A percentile compares a stretch with the other conserved stretches of the same genome.
phyloP scores from a whole-genome alignment of 2,888 invertebrate genomes.

The Cerastis rubricosa region DNA sequence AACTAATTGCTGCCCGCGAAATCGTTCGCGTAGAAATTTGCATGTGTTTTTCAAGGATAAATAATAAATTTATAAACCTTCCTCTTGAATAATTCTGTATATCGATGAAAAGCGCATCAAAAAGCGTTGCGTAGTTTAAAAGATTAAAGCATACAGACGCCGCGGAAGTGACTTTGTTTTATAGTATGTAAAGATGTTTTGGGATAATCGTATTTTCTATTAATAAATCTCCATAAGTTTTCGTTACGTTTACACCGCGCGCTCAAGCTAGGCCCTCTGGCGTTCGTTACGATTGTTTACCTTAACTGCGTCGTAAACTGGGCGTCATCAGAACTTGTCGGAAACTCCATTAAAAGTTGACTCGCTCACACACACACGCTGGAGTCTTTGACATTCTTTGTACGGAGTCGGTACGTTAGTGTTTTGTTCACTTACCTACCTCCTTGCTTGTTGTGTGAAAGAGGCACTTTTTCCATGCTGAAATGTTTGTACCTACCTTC shows the following conservation, averaged over 20 bases:
- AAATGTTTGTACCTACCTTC: background rate
- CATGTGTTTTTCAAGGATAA: too few species aligned
- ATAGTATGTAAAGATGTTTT: too few species aligned
- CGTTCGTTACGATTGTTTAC: slow-evolving; percentile 47
- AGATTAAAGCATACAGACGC: too few species aligned
- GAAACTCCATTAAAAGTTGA: slow-evolving; percentile 64
- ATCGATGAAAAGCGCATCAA: too few species aligned
- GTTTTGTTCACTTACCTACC: slow-evolving; percentile 13
- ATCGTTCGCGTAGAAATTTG: too few species aligned
- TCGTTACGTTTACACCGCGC: background rate
- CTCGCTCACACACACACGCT: slow-evolving; percentile 24
- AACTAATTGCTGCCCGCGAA: too few species aligned
- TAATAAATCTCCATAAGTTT: too few species aligned
- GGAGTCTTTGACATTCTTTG: slow-evolving; percentile 31
- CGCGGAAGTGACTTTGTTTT: too few species aligned
- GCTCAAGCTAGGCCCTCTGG: background rate
- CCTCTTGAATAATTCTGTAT: too few species aligned
- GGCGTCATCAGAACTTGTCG: slow-evolving; percentile 55
- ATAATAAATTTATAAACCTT: too few species aligned
- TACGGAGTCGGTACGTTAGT: background rate
- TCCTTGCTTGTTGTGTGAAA: background rate
- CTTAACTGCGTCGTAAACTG: slow-evolving; percentile 26
- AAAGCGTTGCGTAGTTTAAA: too few species aligned
- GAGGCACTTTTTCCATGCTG: background rate
- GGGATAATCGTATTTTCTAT: background rate